Base-by-base conservation (phyloP, 2,113 vertebrate species). In the Elanus axillaris region DNA sequence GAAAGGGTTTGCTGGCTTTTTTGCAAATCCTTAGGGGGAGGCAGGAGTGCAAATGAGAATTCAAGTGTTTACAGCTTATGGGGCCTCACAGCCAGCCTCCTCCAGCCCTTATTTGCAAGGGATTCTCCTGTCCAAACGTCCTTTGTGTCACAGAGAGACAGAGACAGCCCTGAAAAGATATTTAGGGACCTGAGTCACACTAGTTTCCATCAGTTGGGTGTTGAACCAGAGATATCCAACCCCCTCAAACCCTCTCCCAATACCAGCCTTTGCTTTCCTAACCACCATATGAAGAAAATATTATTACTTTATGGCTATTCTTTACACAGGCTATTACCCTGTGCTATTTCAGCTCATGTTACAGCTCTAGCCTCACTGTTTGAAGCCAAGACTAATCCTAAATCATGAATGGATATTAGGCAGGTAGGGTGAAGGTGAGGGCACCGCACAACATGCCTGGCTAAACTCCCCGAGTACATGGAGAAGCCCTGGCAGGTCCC, bases 401-500 rank as follows among this genome's bases (percentile, higher is more conserved):
- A 92, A 72, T 74, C 56, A 11, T 16, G 86, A 60, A 47, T 74
- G 94, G 86, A 25, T 36, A 19, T 29, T 17, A 73, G 47, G 72
- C 62, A 60, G 83, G 84, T 29, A 34, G 62, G 85, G 85, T 66
- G 92, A 66, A 40, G 82, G 50, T 0, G 0, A 81, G 86, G 82
- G 68, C 88, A 56, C 38, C 0, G 23, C 85, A n/a, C 23, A 38
- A 45, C 73, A 15, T 3, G 88, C 67, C 71, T 63, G 55, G 40
- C 34, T 59, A 7, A 79, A 40, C 48, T 56, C 88, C 59, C 32
- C 0, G 10, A 32, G 73, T 5, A 12, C 0, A 0, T 1, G 4
- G 34, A 75, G 71, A 55, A 91, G 34, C 40, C 7, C 22, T 45
- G 75, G 78, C n/a, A 86, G 67, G n/a, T 86, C 29, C n/a, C 52